Conservation (phyloP, 2,888 invertebrate species). For the Phasia obesa region DNA sequence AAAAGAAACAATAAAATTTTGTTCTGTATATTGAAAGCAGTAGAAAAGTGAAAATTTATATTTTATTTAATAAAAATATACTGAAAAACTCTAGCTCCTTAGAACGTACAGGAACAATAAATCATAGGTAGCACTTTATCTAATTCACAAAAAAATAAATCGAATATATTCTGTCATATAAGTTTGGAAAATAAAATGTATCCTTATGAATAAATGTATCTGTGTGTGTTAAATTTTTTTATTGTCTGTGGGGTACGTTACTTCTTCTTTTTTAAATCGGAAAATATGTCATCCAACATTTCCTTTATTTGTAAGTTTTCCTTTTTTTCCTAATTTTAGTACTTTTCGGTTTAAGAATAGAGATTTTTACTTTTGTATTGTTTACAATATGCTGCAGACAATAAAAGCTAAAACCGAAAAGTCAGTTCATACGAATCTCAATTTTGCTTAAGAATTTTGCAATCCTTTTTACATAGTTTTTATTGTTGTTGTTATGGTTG, state of each 20-base stretch:
- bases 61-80: slow-evolving; percentile 45
- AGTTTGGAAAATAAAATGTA: no score
- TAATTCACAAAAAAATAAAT: background rate
- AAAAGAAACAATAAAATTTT: slow-evolving; percentile 12
- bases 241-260: slow-evolving; percentile 34
- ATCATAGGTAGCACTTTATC: slow-evolving; percentile 35
- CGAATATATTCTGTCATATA: no score
- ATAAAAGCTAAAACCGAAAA: slow-evolving; percentile 21
- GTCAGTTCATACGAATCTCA: slow-evolving; percentile 73
- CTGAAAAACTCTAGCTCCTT: background rate
- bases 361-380: slow-evolving; percentile 1
- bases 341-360: background rate
- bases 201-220: slow-evolving; percentile 1
- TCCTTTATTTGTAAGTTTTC: background rate
- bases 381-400: slow-evolving; percentile 11
- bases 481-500: background rate
- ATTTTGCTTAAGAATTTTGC: slow-evolving; percentile 75
- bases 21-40: background rate
- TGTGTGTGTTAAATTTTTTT: background rate
- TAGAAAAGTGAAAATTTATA: background rate
- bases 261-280: slow-evolving; percentile 5
- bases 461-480: slow-evolving; percentile 6
- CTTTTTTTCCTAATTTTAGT: background rate
- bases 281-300: slow-evolving; percentile 35
- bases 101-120: slow-evolving; percentile 6